Conservation (phyloP, 2,113 vertebrate species). For the Rousettus leschenaultii region DNA sequence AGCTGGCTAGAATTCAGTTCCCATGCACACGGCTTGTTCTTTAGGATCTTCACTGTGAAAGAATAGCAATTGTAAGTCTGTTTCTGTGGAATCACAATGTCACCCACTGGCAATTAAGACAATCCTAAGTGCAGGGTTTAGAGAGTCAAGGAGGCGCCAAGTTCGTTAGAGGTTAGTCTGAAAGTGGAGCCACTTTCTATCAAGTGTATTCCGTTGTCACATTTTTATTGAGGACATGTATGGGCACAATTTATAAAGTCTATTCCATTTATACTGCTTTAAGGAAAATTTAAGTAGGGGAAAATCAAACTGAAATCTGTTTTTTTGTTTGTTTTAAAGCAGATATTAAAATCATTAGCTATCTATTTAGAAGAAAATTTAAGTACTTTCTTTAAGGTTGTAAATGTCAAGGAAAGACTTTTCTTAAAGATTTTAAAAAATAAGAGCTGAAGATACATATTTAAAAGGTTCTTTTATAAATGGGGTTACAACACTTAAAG, state of each 20-base stretch:
- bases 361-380: conserved; percentile 12
- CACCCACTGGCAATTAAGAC: conserved; percentile 62
- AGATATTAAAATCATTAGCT: conserved; percentile 46
- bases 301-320: conserved; percentile 16
- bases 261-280: background rate
- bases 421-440: conserved; percentile 38
- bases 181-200: conserved; percentile 57
- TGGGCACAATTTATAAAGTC: background rate
- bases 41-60: conserved; percentile 61
- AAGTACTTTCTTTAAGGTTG: background rate
- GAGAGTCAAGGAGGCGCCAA: conserved; percentile 66
- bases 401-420: conserved; percentile 35
- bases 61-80: conserved; percentile 61
- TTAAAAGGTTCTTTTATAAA: conserved; percentile 60
- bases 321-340: conserved; percentile 4
- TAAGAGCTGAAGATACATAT: background rate
- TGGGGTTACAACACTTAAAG: conserved; percentile 47
- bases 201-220: conserved; percentile 54
- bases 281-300: background rate
- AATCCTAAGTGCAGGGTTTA: conserved; percentile 8
- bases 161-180: conserved; percentile 43
- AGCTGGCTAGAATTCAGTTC: conserved; percentile 68
- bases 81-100: conserved; percentile 39
- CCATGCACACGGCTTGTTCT: conserved; percentile 64
- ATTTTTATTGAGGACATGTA: conserved; percentile 43